phyloP scores from a whole-genome alignment of 2,888 invertebrate genomes.

The Lasioglossum pauxillum region DNA sequence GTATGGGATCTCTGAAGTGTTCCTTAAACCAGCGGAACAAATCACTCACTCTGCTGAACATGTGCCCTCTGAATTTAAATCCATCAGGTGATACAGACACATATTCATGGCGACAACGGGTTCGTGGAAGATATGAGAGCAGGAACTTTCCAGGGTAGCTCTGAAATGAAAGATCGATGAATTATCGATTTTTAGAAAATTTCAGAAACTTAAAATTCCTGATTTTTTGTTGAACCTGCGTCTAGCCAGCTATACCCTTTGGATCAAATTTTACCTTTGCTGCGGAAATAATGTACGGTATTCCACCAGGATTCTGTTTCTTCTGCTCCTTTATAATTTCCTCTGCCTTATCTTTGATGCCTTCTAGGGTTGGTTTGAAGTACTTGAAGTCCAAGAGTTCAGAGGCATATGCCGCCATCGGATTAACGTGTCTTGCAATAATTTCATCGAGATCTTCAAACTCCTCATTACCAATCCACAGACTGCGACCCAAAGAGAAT shows the following conservation, averaged over 20 bases:
- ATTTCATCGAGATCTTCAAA: constrained; percentile 99
- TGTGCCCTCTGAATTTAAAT: constrained; percentile 94
- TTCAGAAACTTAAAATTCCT: background rate
- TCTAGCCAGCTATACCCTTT: background rate
- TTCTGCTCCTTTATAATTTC: constrained; percentile 95
- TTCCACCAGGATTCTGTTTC: constrained; percentile 93
- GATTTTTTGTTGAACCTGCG: background rate
- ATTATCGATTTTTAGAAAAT: background rate
- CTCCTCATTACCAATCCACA: constrained; percentile 96
- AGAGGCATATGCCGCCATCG: constrained; percentile 97
- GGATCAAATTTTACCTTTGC: constrained; percentile 86
- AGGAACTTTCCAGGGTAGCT: constrained; percentile 95
- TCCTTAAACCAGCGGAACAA: constrained; percentile 99
- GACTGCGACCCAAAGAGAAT: constrained; percentile 94
- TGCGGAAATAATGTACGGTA: constrained; percentile 94
- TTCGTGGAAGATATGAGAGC: constrained; percentile 96
- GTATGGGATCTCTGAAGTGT: constrained; percentile 96
- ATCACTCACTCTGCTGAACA: constrained; percentile 92
- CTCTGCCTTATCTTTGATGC: constrained; percentile 94
- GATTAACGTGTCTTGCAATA: constrained; percentile 97
- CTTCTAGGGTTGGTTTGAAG: constrained; percentile 91
- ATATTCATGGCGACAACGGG: constrained; percentile 95
- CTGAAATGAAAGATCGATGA: constrained; percentile 39
- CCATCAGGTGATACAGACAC: constrained; percentile 97
- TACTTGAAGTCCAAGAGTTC: constrained; percentile 97